Evolutionary conservation across 2,797 vertebrate species (phyloP).

Genomic region (Limosa lapponica): DNA sequence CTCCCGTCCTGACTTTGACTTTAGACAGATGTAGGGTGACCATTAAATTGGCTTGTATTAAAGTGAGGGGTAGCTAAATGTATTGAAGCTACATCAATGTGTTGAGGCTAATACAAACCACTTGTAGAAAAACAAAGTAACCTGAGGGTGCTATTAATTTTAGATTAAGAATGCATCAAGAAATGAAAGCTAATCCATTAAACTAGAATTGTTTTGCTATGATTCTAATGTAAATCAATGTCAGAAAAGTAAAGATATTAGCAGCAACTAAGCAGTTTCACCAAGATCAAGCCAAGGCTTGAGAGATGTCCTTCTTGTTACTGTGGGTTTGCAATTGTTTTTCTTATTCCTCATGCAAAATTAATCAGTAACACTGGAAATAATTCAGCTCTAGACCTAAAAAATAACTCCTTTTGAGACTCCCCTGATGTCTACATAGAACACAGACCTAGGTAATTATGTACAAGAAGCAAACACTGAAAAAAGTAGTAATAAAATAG

Average conservation of each 20-base stretch:
- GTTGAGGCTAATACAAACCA: conserved; percentile 29
- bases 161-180: conserved; percentile 42
- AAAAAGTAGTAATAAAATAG: neutral
- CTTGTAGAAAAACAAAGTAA: conserved; percentile 37
- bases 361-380: neutral
- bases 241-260: conserved; percentile 58
- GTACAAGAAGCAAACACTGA: neutral
- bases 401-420: neutral
- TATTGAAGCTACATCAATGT: neutral
- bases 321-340: neutral
- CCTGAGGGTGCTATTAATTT: conserved; percentile 67
- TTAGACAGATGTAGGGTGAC: neutral
- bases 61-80: neutral
- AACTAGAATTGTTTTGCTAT: conserved; percentile 42
- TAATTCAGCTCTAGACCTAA: neutral
- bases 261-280: conserved; percentile 48
- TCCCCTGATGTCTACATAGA: neutral
- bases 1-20: neutral
- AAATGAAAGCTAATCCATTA: conserved; percentile 58
- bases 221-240: conserved; percentile 61
- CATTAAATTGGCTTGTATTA: neutral
- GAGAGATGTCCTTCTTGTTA: neutral
- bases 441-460: neutral
- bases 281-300: conserved; percentile 44
- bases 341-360: conserved; percentile 31